A percentile compares a stretch with the other conserved stretches of the same genome.
These are phyloP conservation scores for Callocephalon fimbriatum DNA, from an alignment of 2,113 vertebrate genomes.

Conservation along the genomic window DNA sequence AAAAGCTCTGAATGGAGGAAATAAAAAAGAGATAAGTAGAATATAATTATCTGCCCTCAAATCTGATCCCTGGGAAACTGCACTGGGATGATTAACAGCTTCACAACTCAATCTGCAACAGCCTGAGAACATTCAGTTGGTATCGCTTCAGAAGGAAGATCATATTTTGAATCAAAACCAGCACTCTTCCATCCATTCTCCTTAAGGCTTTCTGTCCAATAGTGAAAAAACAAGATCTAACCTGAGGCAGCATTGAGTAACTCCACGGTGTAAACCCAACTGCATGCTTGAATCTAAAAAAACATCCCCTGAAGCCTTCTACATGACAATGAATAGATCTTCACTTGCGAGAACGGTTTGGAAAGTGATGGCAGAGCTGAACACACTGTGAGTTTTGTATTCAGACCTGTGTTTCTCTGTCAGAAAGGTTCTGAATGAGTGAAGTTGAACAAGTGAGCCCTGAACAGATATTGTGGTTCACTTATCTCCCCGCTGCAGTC, in stretches of 20 bases:
- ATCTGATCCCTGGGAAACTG: not conserved
- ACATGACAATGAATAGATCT: not conserved
- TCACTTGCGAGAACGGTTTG: not conserved
- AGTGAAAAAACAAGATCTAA: not conserved
- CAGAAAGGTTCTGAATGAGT: conserved; percentile 14
- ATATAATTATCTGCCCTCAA: not conserved
- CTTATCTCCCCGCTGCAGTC: conserved; percentile 51
- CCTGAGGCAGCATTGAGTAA: not conserved
- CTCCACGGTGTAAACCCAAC: not conserved
- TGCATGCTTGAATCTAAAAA: not conserved
- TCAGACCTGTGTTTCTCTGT: conserved; percentile 1
- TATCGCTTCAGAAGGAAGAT: not conserved
- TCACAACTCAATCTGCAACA: not conserved
- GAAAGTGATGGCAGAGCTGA: not conserved
- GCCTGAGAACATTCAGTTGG: not conserved
- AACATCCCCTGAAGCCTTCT: not conserved
- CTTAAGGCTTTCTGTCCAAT: not conserved
- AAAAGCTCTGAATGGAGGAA: not conserved
- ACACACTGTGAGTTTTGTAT: not conserved
- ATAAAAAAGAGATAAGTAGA: not conserved
- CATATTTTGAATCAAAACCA: not conserved
- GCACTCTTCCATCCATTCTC: not conserved
- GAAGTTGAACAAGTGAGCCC: conserved; percentile 38
- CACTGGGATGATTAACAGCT: not conserved
- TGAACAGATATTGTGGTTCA: conserved; percentile 17